Evolutionary conservation across 1,140 invertebrate genomes (phyloP).

Genomic region (Trachymyrmex cornetzi): DNA sequence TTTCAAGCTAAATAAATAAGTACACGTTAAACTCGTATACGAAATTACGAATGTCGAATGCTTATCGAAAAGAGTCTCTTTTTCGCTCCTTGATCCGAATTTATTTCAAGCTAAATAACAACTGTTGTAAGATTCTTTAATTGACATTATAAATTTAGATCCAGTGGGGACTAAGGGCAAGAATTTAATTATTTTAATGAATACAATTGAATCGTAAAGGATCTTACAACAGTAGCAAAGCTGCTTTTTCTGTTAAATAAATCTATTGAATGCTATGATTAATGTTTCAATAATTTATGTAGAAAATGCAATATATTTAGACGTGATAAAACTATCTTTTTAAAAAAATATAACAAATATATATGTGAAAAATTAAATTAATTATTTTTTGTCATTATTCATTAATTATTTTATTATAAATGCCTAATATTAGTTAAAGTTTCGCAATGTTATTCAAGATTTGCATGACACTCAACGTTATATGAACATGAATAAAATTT

Average conservation of each 20-base stretch:
- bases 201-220: no score
- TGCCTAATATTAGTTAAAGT: background rate
- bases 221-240: no score
- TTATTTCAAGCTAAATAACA: conserved; percentile 59
- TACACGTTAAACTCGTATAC: background rate
- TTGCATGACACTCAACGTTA: no score
- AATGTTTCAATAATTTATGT: background rate
- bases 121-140: background rate
- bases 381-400: background rate
- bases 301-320: background rate
- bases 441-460: background rate
- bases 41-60: conserved; percentile 18
- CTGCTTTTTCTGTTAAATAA: no score
- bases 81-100: conserved; percentile 72
- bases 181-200: no score
- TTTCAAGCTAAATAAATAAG: conserved; percentile 43
- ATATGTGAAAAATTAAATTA: background rate
- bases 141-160: no score
- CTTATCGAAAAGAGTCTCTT: background rate
- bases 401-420: background rate
- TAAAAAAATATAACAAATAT: background rate
- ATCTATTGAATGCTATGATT: background rate
- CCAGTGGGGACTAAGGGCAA: no score
- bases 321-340: background rate
- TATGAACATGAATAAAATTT: background rate